phyloP scores from a whole-genome alignment of 2,888 invertebrate species.

The Acronicta alni region DNA sequence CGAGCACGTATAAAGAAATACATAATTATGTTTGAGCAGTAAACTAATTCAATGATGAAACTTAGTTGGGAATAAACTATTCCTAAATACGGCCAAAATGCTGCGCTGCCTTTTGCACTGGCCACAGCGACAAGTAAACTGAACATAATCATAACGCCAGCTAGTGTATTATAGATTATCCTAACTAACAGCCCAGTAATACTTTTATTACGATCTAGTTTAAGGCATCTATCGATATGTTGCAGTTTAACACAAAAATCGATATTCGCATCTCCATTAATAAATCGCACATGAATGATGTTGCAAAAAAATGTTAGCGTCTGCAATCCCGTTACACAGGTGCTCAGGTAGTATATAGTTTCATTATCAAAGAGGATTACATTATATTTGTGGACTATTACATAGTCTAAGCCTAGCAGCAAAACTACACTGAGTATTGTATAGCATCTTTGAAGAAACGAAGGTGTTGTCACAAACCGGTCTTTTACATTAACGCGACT shows the following conservation, averaged over 20 bases:
- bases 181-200: conserved; percentile 56
- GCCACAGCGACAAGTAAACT: conserved; percentile 31
- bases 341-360: conserved; percentile 45
- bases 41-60: conserved; percentile 65
- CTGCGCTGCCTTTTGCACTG: conserved; percentile 27
- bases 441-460: conserved; percentile 67
- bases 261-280: conserved; percentile 65
- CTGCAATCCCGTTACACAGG: conserved; percentile 45
- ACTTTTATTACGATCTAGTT: conserved; percentile 60
- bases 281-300: conserved; percentile 69
- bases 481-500: conserved; percentile 69
- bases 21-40: conserved; percentile 64
- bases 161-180: conserved; percentile 52
- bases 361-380: conserved; percentile 32
- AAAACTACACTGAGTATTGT: conserved; percentile 57
- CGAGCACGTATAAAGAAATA: conserved; percentile 68
- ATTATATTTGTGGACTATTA: conserved; percentile 36
- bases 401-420: conserved; percentile 36
- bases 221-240: conserved; percentile 72
- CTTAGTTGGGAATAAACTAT: conserved; percentile 56
- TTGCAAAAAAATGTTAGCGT: conserved; percentile 56
- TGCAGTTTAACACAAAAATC: conserved; percentile 72
- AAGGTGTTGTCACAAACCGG: conserved; percentile 67
- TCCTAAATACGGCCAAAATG: conserved; percentile 41
- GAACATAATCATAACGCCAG: conserved; percentile 35